phyloP scores from a whole-genome alignment of 2,888 invertebrate species.

The Hirtodrosophila trivittata region DNA sequence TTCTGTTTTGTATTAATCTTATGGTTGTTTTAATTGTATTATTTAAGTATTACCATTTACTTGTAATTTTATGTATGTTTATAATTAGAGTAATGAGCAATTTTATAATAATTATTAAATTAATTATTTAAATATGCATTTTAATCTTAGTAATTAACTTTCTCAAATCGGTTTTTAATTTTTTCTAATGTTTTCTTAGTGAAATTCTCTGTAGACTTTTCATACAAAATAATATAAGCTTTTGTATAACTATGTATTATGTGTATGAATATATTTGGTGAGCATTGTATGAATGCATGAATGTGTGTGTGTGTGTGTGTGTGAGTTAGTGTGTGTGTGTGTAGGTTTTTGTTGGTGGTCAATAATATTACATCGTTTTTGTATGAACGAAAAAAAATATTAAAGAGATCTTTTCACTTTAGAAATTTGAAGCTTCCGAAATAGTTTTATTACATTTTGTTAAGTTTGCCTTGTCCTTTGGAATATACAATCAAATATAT shows the following conservation, averaged over 20 bases:
- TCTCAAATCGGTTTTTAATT: slow-evolving; percentile 39
- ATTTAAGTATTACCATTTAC: slow-evolving; percentile 71
- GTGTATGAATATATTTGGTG: slow-evolving; percentile 27
- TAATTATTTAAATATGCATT: slow-evolving; percentile 67
- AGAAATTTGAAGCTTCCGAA: slow-evolving; percentile 44
- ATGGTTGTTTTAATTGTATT: slow-evolving; percentile 60
- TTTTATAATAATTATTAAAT: slow-evolving; percentile 66
- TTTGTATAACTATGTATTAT: slow-evolving; percentile 48
- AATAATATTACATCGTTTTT: no score
- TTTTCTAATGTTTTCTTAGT: slow-evolving; percentile 42
- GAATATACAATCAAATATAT: slow-evolving; percentile 20
- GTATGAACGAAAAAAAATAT: no score
- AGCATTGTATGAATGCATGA: slow-evolving; percentile 6
- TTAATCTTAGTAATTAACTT: slow-evolving; percentile 62
- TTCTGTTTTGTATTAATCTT: slow-evolving; percentile 58
- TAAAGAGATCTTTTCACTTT: slow-evolving; percentile 24
- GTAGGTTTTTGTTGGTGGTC: no score
- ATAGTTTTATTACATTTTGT: slow-evolving; percentile 38
- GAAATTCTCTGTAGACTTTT: slow-evolving; percentile 68
- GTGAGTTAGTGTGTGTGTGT: no score
- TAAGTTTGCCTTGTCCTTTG: slow-evolving; percentile 32
- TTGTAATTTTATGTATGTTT: slow-evolving; percentile 53
- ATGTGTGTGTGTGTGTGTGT: slow-evolving; percentile 30
- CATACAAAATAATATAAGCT: slow-evolving; percentile 66
- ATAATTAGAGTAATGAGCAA: slow-evolving; percentile 77